Conservation (phyloP, 2,888 invertebrate species). For the Galerucella calmariensis region DNA sequence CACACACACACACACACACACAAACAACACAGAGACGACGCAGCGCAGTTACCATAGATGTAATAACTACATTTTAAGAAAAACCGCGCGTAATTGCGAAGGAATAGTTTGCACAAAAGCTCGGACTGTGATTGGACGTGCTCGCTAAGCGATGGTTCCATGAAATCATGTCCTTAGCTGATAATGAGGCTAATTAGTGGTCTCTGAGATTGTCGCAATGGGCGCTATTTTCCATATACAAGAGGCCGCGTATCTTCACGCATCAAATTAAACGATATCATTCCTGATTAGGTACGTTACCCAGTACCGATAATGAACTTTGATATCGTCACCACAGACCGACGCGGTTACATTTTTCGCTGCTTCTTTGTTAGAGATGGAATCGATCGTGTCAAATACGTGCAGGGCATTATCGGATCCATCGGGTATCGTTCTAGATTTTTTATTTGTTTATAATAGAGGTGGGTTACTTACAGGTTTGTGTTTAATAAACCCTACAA, state of each 20-base stretch:
- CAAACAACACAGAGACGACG: conserved; percentile 36
- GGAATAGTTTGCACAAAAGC: conserved; percentile 48
- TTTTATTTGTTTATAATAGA: neutral
- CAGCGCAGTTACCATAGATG: conserved; percentile 50
- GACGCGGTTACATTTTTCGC: conserved; percentile 41
- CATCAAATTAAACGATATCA: conserved; percentile 56
- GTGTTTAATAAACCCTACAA: no score
- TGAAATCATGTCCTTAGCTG: conserved; percentile 58
- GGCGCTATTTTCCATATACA: conserved; percentile 57
- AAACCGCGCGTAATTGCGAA: conserved; percentile 51
- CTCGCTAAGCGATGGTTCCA: conserved; percentile 55
- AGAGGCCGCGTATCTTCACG: conserved; percentile 53
- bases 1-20: conserved; percentile 20
- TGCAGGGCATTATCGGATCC: neutral
- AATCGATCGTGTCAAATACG: conserved; percentile 15
- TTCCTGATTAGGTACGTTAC: conserved; percentile 54
- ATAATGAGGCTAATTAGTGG: conserved; percentile 61
- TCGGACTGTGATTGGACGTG: conserved; percentile 57
- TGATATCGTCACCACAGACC: conserved; percentile 47
- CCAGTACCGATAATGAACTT: conserved; percentile 50
- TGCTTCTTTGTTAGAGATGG: conserved; percentile 22
- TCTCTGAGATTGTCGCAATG: conserved; percentile 61
- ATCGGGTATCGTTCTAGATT: neutral
- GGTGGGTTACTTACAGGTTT: neutral
- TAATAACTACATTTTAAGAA: conserved; percentile 55